Evolutionary conservation across 2,888 invertebrate species (phyloP).

Genomic region (Hypsopygia costalis): DNA sequence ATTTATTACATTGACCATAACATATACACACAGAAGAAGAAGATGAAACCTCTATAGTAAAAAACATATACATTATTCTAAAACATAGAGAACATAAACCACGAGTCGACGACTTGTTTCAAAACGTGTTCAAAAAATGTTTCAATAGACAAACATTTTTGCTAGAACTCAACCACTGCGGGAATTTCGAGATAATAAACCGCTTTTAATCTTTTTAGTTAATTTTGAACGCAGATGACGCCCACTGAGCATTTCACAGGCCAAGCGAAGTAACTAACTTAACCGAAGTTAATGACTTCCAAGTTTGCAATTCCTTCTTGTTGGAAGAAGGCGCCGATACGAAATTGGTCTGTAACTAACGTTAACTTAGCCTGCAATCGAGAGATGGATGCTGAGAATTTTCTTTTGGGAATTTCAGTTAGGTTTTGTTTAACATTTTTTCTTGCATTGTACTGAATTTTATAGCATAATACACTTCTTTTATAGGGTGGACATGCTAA

Average conservation of each 20-base stretch:
- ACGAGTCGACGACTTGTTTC: too few relatives aligned
- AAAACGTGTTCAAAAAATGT: too few relatives aligned
- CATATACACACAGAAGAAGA: too few relatives aligned
- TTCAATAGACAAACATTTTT: too few relatives aligned
- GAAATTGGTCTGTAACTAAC: slow-evolving; percentile 44
- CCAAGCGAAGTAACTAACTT: slow-evolving; percentile 1
- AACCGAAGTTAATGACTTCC: slow-evolving; percentile 2
- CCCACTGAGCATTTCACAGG: neutral
- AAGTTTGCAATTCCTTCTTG: neutral
- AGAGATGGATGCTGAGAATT: slow-evolving; percentile 5
- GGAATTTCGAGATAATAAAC: neutral
- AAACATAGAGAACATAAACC: too few relatives aligned
- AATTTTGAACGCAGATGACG: slow-evolving; percentile 1
- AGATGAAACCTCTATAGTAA: too few relatives aligned
- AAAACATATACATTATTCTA: too few relatives aligned
- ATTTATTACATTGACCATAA: too few relatives aligned
- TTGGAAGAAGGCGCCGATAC: slow-evolving; percentile 30
- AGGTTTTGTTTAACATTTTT: neutral
- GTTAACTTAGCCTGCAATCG: slow-evolving; percentile 45
- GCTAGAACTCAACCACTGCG: too few relatives aligned
- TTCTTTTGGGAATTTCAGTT: neutral
- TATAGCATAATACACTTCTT: too few relatives aligned
- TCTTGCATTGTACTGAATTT: too few relatives aligned
- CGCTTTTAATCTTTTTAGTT: neutral
- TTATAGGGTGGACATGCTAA: too few relatives aligned